These are phyloP conservation scores for Platypus cylindrus DNA, from an alignment of 2,888 invertebrate genomes.

Conservation along the genomic window DNA sequence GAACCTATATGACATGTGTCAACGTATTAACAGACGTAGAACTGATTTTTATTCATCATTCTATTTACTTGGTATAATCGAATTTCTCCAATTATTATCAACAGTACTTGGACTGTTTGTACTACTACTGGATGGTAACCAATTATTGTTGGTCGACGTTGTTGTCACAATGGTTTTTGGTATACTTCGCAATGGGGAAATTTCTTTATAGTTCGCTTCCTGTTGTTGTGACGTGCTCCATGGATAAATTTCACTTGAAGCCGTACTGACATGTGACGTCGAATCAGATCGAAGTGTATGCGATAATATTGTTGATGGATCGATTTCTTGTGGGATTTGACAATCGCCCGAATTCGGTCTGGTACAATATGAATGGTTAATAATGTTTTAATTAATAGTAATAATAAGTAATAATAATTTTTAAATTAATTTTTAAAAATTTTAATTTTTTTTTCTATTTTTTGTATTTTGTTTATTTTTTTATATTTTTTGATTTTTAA, in stretches of 20 bases:
- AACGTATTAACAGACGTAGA: neutral
- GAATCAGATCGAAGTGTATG: slow-evolving; percentile 23
- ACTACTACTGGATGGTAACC: slow-evolving; percentile 11
- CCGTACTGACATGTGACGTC: slow-evolving; percentile 21
- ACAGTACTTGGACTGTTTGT: no score
- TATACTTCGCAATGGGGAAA: slow-evolving; percentile 16
- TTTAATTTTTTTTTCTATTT: no score
- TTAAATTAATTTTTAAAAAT: no score
- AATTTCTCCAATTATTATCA: slow-evolving; percentile 4
- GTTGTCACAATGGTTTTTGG: slow-evolving; percentile 19
- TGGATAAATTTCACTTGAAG: slow-evolving; percentile 30
- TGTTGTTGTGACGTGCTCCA: slow-evolving; percentile 28
- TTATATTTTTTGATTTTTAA: no score
- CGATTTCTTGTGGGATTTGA: slow-evolving; percentile 23
- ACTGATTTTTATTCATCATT: neutral
- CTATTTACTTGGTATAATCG: slow-evolving; percentile 3
- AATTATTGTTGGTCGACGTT: slow-evolving; percentile 17
- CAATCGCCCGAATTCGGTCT: slow-evolving; percentile 43
- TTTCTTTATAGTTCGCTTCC: slow-evolving; percentile 14
- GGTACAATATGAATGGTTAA: slow-evolving; percentile 16
- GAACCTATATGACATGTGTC: slow-evolving; percentile 5
- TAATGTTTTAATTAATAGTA: no score
- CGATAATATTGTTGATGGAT: slow-evolving; percentile 12
- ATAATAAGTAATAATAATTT: no score
- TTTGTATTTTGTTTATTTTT: no score